Evolutionary conservation across 2,888 invertebrate species (phyloP).

Genomic region (Strigamia crassipes): DNA sequence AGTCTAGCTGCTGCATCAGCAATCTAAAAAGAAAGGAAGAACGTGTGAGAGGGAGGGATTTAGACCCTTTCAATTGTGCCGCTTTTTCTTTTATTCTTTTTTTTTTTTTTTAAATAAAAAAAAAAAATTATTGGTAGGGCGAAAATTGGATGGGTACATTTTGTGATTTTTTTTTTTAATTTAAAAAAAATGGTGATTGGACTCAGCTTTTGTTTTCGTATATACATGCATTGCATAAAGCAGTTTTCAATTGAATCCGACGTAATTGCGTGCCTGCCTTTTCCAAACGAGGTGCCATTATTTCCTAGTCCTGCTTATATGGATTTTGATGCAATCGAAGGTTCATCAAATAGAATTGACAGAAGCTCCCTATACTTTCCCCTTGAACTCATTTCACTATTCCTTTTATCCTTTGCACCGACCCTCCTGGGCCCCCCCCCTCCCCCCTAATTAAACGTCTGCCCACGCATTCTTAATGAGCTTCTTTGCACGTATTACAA

Average conservation of each 20-base stretch:
- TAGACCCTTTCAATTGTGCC: constrained; percentile 7
- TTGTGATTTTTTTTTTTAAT: not conserved
- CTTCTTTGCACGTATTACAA: constrained; percentile 35
- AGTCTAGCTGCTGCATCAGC: constrained; percentile 16
- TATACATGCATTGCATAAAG: not conserved
- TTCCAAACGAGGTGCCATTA: constrained; percentile 24
- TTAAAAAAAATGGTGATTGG: constrained; percentile 24
- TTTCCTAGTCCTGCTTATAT: constrained; percentile 12
- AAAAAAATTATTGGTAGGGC: not conserved
- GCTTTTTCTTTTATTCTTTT: not conserved
- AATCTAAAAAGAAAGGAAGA: not conserved
- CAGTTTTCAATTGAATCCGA: constrained; percentile 26
- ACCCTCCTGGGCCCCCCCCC: not conserved
- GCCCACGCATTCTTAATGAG: constrained; percentile 30
- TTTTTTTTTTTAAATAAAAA: not conserved
- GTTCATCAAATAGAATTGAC: constrained; percentile 14
- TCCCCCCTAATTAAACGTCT: constrained; percentile 7
- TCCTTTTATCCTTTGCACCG: not conserved
- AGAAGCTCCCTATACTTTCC: constrained; percentile 6
- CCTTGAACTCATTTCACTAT: not conserved
- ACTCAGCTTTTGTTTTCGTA: not conserved
- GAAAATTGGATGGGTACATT: not conserved
- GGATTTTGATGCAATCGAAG: constrained; percentile 30
- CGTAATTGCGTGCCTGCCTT: constrained; percentile 21
- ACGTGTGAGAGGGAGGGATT: not conserved